Percentiles rank a stretch among this genome's conserved stretches.
Conservation (phyloP, 2,113 vertebrate genomes). For the Dissostichus mawsoni region DNA sequence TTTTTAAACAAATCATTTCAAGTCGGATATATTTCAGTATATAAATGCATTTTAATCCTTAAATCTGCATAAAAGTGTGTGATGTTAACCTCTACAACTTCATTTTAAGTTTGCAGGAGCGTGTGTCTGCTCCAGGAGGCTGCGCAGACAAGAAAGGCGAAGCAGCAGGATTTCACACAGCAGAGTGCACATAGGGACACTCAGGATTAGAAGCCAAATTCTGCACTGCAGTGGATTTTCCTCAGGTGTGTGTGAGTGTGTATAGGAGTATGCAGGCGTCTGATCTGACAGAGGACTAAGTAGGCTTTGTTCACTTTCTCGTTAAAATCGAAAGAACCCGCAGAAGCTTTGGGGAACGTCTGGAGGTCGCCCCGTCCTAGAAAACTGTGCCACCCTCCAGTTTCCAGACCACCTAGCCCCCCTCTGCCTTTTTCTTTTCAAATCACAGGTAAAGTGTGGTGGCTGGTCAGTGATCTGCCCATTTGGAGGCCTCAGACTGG, state of each 20-base stretch:
- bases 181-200: slow-evolving; percentile 16
- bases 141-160: background rate
- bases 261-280: background rate
- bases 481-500: slow-evolving; percentile 36
- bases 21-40: background rate
- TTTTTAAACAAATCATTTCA: background rate
- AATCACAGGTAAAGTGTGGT: slow-evolving; percentile 6
- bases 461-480: background rate
- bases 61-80: background rate
- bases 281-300: slow-evolving; percentile 18
- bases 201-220: slow-evolving; percentile 34
- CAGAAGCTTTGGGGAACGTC: slow-evolving; percentile 30
- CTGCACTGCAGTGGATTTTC: slow-evolving; percentile 66
- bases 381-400: slow-evolving; percentile 41
- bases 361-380: slow-evolving; percentile 57
- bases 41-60: background rate
- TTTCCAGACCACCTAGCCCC: slow-evolving; percentile 11
- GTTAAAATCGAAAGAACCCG: slow-evolving; percentile 35
- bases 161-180: slow-evolving; percentile 14
- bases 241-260: slow-evolving; percentile 38
- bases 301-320: slow-evolving; percentile 29
- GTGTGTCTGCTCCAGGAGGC: slow-evolving; percentile 25
- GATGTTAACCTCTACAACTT: slow-evolving; percentile 18
- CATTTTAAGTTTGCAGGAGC: slow-evolving; percentile 50
- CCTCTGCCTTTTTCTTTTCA: background rate